These are phyloP conservation scores for Vireo griseus DNA, from an alignment of 2,797 vertebrate genomes.

Conservation along the genomic window DNA sequence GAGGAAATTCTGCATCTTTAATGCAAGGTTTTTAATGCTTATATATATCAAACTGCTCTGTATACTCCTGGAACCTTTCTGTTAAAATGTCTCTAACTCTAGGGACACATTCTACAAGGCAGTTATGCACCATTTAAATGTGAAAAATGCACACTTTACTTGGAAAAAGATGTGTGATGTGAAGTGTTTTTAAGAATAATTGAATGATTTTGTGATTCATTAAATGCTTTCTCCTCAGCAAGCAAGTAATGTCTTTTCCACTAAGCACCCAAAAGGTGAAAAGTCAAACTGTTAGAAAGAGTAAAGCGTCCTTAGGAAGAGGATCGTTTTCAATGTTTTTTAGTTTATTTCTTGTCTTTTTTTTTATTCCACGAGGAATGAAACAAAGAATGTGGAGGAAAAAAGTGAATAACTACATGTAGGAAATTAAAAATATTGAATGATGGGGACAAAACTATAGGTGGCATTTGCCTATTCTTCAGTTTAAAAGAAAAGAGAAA, in stretches of 20 bases:
- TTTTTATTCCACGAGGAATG: slow-evolving; percentile 9
- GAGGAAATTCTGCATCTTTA: slow-evolving; percentile 38
- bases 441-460: not conserved
- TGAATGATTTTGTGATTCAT: slow-evolving; percentile 61
- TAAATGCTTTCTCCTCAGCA: slow-evolving; percentile 58
- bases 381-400: not conserved
- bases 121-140: slow-evolving; percentile 56
- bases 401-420: not conserved
- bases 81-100: slow-evolving; percentile 37
- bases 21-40: slow-evolving; percentile 18
- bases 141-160: slow-evolving; percentile 61
- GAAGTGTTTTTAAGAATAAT: slow-evolving; percentile 61
- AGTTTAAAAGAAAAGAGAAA: slow-evolving; percentile 5
- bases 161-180: slow-evolving; percentile 53
- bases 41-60: slow-evolving; percentile 10
- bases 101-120: slow-evolving; percentile 20
- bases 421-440: slow-evolving; percentile 9
- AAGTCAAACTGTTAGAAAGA: slow-evolving; percentile 24
- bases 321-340: not conserved
- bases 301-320: not conserved
- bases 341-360: slow-evolving; percentile 21
- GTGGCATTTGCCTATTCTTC: not conserved
- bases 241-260: slow-evolving; percentile 49
- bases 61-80: not conserved
- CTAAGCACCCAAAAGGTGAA: slow-evolving; percentile 15